phyloP scores from a whole-genome alignment of 1,140 invertebrate genomes.

The Drosophila repleta region DNA sequence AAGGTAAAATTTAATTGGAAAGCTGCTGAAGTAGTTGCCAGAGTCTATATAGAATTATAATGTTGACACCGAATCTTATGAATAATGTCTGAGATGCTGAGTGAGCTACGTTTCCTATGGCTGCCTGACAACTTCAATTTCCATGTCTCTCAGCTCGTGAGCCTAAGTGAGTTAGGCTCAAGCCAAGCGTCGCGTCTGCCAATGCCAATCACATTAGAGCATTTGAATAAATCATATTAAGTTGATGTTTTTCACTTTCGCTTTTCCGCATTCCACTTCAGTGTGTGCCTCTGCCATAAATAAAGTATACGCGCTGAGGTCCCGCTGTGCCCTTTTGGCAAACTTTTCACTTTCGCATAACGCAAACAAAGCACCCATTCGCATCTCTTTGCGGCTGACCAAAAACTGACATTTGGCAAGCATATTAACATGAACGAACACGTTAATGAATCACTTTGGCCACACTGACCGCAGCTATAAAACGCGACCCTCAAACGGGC shows the following conservation, averaged over 20 bases:
- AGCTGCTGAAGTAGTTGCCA: neutral
- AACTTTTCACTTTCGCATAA: constrained; percentile 43
- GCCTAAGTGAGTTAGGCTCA: neutral
- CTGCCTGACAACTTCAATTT: neutral
- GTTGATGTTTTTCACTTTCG: constrained; percentile 17
- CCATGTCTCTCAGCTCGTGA: neutral
- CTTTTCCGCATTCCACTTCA: neutral
- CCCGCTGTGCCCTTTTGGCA: constrained; percentile 7
- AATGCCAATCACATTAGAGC: constrained; percentile 5
- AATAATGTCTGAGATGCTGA: neutral
- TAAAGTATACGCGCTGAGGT: constrained; percentile 39
- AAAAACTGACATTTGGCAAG: constrained; percentile 52
- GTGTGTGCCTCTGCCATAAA: constrained; percentile 26
- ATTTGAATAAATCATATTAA: constrained; percentile 22
- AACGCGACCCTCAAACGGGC: constrained; percentile 12
- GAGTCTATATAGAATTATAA: neutral
- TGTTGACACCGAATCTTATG: no score
- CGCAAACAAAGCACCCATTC: constrained; percentile 32
- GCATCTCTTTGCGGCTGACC: constrained; percentile 35
- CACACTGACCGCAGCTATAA: constrained; percentile 43
- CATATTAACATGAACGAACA: constrained; percentile 57
- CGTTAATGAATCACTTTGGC: constrained; percentile 55
- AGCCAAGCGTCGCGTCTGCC: neutral
- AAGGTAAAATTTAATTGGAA: constrained; percentile 16
- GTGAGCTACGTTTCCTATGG: neutral